Conservation (phyloP, 2,888 invertebrate species). For the Chloroclysta siterata region DNA sequence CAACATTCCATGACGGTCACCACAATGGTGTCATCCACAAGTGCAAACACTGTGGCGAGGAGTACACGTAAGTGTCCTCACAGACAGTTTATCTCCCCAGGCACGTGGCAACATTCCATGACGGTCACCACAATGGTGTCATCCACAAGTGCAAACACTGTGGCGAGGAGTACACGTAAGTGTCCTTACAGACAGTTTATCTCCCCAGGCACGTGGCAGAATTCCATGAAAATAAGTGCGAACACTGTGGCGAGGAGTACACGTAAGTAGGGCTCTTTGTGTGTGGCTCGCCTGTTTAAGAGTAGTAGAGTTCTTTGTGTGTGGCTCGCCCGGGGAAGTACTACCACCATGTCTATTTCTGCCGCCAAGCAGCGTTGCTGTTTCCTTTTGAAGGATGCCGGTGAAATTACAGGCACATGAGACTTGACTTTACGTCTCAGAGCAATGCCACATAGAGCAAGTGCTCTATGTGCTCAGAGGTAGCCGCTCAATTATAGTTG, state of each 20-base stretch:
- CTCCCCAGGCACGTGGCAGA: conserved; percentile 61
- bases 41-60: conserved; percentile 67
- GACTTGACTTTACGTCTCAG: too few relatives aligned
- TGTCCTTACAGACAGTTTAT: conserved; percentile 3
- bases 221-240: conserved; percentile 71
- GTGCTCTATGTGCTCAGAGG: too few relatives aligned
- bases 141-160: conserved; percentile 68
- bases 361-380: too few relatives aligned
- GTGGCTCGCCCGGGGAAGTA: too few relatives aligned
- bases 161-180: conserved; percentile 69
- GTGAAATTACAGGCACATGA: too few relatives aligned
- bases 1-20: conserved; percentile 69
- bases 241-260: conserved; percentile 69
- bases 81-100: conserved; percentile 42
- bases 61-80: conserved; percentile 62
- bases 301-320: too few relatives aligned
- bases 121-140: conserved; percentile 71
- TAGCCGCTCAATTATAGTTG: too few relatives aligned
- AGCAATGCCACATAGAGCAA: too few relatives aligned
- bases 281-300: too few relatives aligned
- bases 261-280: too few relatives aligned
- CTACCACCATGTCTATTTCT: too few relatives aligned
- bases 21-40: conserved; percentile 70
- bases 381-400: too few relatives aligned
- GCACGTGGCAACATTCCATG: conserved; percentile 68